A percentile compares a stretch with the other conserved stretches of the same genome.
Conservation (phyloP, 1,140 invertebrate species). For the Rhopalosiphum padi region DNA sequence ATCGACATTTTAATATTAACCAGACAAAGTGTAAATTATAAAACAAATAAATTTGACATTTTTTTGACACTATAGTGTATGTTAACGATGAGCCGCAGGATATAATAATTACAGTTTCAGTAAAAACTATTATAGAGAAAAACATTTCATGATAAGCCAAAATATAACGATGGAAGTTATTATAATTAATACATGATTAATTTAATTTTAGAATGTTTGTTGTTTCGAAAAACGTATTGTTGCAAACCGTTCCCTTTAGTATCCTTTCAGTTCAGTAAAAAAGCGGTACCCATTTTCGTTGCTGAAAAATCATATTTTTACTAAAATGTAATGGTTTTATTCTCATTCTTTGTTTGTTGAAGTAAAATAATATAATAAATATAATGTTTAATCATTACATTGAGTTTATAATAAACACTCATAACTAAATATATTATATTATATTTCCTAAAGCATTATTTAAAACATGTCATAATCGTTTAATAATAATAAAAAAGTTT, state of each 20-base stretch:
- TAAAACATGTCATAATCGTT: neutral
- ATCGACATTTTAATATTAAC: neutral
- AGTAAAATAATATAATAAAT: neutral
- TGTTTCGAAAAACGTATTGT: neutral
- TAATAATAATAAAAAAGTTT: too few species aligned
- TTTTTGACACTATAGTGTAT: neutral
- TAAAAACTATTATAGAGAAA: neutral
- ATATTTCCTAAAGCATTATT: neutral
- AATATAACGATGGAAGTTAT: neutral
- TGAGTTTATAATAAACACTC: neutral
- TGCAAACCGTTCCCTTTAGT: neutral
- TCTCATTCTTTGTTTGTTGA: neutral
- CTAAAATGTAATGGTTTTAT: neutral
- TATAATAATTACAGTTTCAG: too few species aligned
- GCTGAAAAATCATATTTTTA: neutral
- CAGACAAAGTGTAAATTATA: neutral
- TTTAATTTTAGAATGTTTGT: neutral
- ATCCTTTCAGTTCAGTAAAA: neutral
- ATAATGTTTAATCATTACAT: neutral
- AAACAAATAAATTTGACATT: neutral
- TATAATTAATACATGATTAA: neutral
- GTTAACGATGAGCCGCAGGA: neutral
- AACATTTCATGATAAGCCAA: neutral
- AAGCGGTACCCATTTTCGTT: neutral
- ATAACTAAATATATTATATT: neutral